Percentiles rank a stretch among this genome's conserved stretches.
Conservation (phyloP, 2,797 vertebrate genomes). For the Hylomyscus alleni region DNA sequence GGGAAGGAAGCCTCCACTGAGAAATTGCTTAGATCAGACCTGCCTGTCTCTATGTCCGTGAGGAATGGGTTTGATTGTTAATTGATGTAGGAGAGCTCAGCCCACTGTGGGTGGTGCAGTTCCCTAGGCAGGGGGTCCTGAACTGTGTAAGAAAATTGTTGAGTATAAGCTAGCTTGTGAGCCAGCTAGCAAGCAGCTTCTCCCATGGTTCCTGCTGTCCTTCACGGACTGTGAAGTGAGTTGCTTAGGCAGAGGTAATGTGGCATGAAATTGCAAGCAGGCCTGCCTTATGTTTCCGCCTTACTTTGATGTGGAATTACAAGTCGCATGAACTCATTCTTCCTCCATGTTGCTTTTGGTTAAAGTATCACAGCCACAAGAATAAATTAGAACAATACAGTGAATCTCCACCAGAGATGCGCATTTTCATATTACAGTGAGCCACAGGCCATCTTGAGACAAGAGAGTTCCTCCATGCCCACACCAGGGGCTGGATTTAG, state of each 20-base stretch:
- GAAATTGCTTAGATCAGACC: background rate
- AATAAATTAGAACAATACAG: background rate
- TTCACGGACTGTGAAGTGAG: background rate
- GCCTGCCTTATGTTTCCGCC: background rate
- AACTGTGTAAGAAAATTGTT: background rate
- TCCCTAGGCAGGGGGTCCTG: background rate
- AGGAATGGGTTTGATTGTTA: background rate
- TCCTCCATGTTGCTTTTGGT: background rate
- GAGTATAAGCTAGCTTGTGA: background rate
- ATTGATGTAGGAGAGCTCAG: background rate
- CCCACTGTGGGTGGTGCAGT: background rate
- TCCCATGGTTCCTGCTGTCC: background rate
- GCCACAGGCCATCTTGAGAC: background rate
- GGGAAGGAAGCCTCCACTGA: background rate
- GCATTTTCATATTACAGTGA: background rate
- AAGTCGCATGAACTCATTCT: background rate
- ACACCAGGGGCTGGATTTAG: background rate
- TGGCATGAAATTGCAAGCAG: background rate
- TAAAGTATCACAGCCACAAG: background rate
- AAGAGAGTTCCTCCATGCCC: background rate
- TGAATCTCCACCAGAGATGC: background rate
- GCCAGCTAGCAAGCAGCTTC: background rate
- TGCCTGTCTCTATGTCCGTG: background rate
- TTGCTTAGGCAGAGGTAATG: too few relatives aligned
- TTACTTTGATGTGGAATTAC: background rate